Conservation (phyloP, 2,113 vertebrate genomes). For the Rhipidura dahli region DNA sequence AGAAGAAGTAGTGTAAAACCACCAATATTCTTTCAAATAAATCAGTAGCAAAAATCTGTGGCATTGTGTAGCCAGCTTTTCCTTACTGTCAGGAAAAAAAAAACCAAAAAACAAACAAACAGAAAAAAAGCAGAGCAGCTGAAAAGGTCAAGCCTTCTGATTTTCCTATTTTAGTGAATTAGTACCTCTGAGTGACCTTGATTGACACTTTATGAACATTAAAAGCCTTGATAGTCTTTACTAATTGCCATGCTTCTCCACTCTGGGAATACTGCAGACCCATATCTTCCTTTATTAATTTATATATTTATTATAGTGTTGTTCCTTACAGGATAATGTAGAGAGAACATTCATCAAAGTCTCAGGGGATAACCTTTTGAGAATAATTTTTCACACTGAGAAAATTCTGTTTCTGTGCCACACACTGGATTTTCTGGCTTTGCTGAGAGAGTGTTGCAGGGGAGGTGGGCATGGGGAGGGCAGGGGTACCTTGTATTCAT, state of each 20-base stretch:
- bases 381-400: background rate
- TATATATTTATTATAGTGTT: conserved; percentile 11
- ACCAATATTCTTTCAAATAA: background rate
- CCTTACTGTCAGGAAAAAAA: background rate
- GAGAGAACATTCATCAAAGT: background rate
- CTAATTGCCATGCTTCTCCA: background rate
- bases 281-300: conserved; percentile 11
- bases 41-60: background rate
- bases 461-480: background rate
- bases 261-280: background rate
- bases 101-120: too few relatives aligned
- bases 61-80: background rate
- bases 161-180: conserved; percentile 17
- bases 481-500: background rate
- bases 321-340: background rate
- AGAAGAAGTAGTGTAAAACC: background rate
- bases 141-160: background rate
- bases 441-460: background rate
- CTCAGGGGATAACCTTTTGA: background rate
- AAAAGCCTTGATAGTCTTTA: background rate
- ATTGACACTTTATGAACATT: background rate
- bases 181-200: background rate
- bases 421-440: background rate
- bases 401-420: background rate
- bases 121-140: background rate